These are phyloP conservation scores for Dryobota labecula DNA, from an alignment of 2,888 invertebrate species.

Conservation along the genomic window DNA sequence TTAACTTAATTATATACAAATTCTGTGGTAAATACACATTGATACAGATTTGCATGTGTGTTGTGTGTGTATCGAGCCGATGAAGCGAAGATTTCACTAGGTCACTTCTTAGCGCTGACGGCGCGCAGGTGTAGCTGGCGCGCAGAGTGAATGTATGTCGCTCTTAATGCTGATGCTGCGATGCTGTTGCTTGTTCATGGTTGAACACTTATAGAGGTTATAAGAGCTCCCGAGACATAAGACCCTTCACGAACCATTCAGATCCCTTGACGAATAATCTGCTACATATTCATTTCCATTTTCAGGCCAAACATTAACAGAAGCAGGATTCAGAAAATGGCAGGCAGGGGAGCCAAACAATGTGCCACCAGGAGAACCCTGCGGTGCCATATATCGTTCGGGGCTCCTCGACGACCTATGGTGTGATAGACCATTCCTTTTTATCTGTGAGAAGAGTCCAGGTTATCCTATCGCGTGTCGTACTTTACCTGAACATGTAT, in stretches of 20 bases:
- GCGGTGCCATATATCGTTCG: background rate
- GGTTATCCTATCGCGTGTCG: background rate
- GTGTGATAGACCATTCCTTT: background rate
- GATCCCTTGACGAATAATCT: background rate
- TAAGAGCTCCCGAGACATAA: background rate
- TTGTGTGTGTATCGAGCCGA: too few species aligned
- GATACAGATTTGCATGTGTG: too few species aligned
- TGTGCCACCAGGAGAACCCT: background rate
- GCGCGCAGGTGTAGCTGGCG: too few species aligned
- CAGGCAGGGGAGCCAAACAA: constrained; percentile 14
- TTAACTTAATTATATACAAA: too few species aligned
- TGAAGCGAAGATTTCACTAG: too few species aligned
- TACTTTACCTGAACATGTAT: background rate
- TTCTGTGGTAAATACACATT: too few species aligned
- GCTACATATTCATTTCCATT: background rate
- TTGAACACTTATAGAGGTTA: too few species aligned
- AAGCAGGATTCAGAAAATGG: constrained; percentile 19
- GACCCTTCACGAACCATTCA: too few species aligned
- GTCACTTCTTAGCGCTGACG: too few species aligned
- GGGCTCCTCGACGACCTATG: constrained; percentile 5
- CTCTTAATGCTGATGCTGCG: too few species aligned
- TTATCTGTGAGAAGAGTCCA: constrained; percentile 29
- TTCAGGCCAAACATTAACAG: constrained; percentile 22
- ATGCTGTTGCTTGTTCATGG: too few species aligned
- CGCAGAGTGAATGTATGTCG: too few species aligned